Evolutionary conservation across 2,888 invertebrate species (phyloP), one percentile per base, ranked within the genome.

Genomic region (Ophraella communa): DNA sequence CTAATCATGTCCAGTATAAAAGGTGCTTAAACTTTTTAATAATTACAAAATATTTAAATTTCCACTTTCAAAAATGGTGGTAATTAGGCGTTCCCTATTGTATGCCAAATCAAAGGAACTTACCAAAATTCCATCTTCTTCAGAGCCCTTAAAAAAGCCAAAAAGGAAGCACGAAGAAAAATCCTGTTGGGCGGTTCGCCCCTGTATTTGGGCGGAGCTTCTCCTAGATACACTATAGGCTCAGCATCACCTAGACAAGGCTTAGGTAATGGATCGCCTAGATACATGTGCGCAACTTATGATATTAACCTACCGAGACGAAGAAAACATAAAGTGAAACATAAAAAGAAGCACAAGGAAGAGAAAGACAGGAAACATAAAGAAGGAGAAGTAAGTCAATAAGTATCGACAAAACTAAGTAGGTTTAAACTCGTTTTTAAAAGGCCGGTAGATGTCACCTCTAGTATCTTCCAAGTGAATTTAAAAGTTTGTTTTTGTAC

Each of bases 311-410:
- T 82, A 66, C 78, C 84, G 39, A 77, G 82, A 61, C 78, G 82
- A 64, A 81, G 83, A 65, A 84, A 84, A 63, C 84, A 84, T 69
- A 86, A 86, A 76, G 87, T 90, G 53, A 93, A 93, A 80, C 91
- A 91, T 80, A 92, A 93, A 86, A 91, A 91, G 79, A 90, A 89
- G 78, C 88, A 89, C 76, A 89, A 88, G 76, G 85, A 87, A 65
- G 88, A 87, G 67, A 88, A 78, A 62, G 81, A 81, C 65, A 71
- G 78, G 54, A 81, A 80, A 65, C 79, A 81, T 63, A 81, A 79
- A 67, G 81, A 81, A 35, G 77, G 75, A 14, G 81, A 81, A 75
- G 81, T 80, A 74, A 73, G 72, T 51, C 39, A 23, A 7, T 39
- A 4, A 30, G 8, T 14, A 17, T 14, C 17, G 14, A 39, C 30